These are phyloP conservation scores for Drosophila prolongata DNA, from an alignment of 2,888 invertebrate species.

Conservation along the genomic window DNA sequence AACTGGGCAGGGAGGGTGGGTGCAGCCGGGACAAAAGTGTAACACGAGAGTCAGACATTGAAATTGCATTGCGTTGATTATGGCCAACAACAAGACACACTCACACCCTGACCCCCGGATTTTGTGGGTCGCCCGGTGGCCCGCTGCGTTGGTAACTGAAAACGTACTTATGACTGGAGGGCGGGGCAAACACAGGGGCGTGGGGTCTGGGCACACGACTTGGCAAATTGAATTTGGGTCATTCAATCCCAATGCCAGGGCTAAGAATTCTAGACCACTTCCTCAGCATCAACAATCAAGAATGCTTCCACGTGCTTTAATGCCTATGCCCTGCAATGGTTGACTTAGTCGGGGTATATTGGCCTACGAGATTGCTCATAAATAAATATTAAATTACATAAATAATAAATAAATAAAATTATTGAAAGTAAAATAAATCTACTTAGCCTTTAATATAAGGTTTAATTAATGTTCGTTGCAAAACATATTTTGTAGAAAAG, in stretches of 20 bases:
- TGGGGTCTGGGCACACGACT: conserved; percentile 13
- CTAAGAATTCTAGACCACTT: conserved; percentile 29
- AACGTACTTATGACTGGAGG: conserved; percentile 72
- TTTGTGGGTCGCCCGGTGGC: conserved; percentile 42
- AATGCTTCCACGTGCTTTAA: conserved; percentile 24
- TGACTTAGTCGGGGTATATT: neutral
- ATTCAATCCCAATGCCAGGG: conserved; percentile 57
- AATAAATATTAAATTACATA: too few relatives aligned
- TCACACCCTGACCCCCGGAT: conserved; percentile 6
- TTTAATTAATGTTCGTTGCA: too few relatives aligned
- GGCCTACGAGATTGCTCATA: too few relatives aligned
- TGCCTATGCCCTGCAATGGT: conserved; percentile 6
- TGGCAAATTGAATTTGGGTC: conserved; percentile 76
- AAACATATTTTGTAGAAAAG: too few relatives aligned
- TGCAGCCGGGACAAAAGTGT: conserved; percentile 50
- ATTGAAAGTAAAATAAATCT: too few relatives aligned
- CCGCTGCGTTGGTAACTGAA: conserved; percentile 78
- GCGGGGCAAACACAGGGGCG: neutral
- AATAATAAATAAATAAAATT: too few relatives aligned
- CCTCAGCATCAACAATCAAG: conserved; percentile 21
- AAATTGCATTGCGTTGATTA: conserved; percentile 78
- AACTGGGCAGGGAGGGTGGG: conserved; percentile 11
- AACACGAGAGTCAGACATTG: conserved; percentile 75
- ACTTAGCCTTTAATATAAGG: too few relatives aligned
- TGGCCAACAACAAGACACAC: conserved; percentile 57